Evolutionary conservation across 2,113 vertebrate species (phyloP).

Genomic region (Syrmaticus mikado): DNA sequence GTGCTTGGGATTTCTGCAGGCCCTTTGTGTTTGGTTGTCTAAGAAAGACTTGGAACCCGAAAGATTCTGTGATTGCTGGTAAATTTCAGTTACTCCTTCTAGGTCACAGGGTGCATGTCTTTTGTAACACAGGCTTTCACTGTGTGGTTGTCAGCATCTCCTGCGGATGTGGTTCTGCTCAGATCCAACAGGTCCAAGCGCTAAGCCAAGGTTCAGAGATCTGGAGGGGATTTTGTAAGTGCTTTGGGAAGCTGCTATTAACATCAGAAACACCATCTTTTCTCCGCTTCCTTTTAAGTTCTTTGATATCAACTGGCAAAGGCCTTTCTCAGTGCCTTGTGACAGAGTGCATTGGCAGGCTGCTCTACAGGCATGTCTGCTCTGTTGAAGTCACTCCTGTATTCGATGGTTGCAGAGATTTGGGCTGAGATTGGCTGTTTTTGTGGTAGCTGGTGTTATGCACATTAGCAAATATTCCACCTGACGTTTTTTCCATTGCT

Average conservation of each 20-base stretch:
- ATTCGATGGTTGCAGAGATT: not conserved
- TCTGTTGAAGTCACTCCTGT: not conserved
- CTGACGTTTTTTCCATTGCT: not conserved
- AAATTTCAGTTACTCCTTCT: not conserved
- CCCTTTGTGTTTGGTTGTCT: not conserved
- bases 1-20: not conserved
- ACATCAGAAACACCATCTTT: not conserved
- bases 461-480: not conserved
- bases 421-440: not conserved
- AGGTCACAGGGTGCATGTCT: fast-evolving
- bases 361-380: not conserved
- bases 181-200: fast-evolving
- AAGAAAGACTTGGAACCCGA: not conserved
- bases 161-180: fast-evolving
- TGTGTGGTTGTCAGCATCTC: fast-evolving
- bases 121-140: not conserved
- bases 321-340: not conserved
- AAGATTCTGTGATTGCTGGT: not conserved
- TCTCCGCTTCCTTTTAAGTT: not conserved
- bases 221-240: not conserved
- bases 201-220: not conserved
- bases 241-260: not conserved
- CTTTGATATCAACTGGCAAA: not conserved
- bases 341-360: not conserved
- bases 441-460: not conserved